Evolutionary conservation across 2,113 vertebrate species (phyloP).

Genomic region (Prionailurus bengalensis): DNA sequence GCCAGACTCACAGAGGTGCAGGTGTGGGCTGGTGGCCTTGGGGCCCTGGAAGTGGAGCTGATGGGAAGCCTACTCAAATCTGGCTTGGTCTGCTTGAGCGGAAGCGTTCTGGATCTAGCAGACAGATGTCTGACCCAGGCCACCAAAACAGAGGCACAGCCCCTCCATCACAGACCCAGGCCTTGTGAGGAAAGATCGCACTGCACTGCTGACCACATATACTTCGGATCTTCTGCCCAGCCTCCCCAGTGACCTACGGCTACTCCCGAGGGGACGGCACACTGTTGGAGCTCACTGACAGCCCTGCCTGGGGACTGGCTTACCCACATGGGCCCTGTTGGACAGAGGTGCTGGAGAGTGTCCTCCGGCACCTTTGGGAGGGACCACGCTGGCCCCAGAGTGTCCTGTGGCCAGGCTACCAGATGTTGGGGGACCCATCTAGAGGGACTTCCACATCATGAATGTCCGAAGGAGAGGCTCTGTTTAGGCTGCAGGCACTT

Average conservation of each 20-base stretch:
- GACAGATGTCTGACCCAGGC: background rate
- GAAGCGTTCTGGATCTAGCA: background rate
- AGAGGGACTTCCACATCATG: background rate
- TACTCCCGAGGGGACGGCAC: background rate
- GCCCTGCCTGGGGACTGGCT: background rate
- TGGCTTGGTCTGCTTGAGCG: background rate
- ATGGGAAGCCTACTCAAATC: background rate
- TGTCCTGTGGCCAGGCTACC: background rate
- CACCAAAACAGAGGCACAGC: background rate
- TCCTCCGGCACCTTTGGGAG: background rate
- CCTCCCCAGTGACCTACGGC: background rate
- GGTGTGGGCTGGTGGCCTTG: background rate
- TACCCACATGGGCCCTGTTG: background rate
- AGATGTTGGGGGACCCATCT: background rate
- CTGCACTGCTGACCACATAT: background rate
- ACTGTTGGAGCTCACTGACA: background rate
- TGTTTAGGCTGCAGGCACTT: background rate
- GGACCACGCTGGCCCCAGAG: background rate
- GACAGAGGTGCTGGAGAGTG: background rate
- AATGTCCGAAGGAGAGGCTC: background rate
- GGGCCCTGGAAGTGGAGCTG: background rate
- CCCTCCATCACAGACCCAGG: background rate
- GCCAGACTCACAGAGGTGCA: background rate
- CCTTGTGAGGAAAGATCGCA: background rate
- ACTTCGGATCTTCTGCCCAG: background rate